phyloP scores from a whole-genome alignment of 1,140 invertebrate species.

The Trichonephila inaurata region DNA sequence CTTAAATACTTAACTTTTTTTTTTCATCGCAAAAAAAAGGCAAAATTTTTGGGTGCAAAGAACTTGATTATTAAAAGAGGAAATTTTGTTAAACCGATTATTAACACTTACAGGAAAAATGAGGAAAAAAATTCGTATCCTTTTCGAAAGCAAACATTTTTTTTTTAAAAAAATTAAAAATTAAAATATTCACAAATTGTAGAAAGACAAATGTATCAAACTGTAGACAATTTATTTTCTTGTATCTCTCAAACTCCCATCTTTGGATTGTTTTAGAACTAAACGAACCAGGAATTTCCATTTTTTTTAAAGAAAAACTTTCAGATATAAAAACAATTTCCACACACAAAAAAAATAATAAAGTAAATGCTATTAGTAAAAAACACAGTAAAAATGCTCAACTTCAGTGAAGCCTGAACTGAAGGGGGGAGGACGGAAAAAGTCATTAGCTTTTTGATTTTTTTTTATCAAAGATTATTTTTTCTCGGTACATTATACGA shows the following conservation, averaged over 20 bases:
- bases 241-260: not conserved
- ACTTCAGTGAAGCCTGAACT: conserved; percentile 13
- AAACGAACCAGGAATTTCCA: not conserved
- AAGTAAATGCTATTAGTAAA: conserved; percentile 34
- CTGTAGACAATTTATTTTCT: not conserved
- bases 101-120: too few relatives aligned
- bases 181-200: too few relatives aligned
- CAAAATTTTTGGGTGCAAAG: too few relatives aligned
- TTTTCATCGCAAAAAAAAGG: too few relatives aligned
- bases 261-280: conserved; percentile 3
- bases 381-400: not conserved
- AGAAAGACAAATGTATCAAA: too few relatives aligned
- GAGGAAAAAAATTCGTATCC: too few relatives aligned
- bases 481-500: not conserved
- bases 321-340: not conserved
- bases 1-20: too few relatives aligned
- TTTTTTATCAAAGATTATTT: not conserved
- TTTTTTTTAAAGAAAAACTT: not conserved
- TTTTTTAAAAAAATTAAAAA: too few relatives aligned
- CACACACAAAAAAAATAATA: not conserved
- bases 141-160: too few relatives aligned
- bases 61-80: too few relatives aligned
- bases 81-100: too few relatives aligned
- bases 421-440: conserved; percentile 27
- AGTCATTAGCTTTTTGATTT: conserved; percentile 21